Base-by-base conservation (phyloP, 1,140 invertebrate species). In the Drosophila nannoptera region DNA sequence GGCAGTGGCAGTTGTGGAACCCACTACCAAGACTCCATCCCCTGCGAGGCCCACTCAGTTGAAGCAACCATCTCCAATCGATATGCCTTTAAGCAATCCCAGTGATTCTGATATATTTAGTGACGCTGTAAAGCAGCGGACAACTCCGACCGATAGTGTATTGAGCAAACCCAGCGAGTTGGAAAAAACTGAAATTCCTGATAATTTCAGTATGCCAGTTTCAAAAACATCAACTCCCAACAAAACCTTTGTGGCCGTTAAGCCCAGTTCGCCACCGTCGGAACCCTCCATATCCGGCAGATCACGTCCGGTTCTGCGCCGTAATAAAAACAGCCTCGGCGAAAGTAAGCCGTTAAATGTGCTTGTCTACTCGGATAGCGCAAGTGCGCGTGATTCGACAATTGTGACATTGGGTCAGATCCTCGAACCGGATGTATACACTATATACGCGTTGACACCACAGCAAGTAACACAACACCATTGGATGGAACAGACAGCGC, bases 351-450 rank as follows among this genome's bases (percentile, higher is more conserved):
- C 96, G 14, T 94, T 95, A 4, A 96, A 96, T 90, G 92, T 97
- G 65, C 90, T 97, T 29, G 93, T 97, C 35, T 96, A 95, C 90
- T 94, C 94, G 12, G 95, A 97, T 77, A 95, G 94, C 83, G 75
- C 92, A 45, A 91, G 92, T 22, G 93, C 93, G 22, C 93, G 93
- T 72, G 93, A 95, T 46, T 94, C 93, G 86, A 92, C 96, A 16
- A 93, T 93, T 81, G 89, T 90, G 22, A 92, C 94, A 4, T 87
- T 97, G 7, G 90, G 91, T 16, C 91, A 92, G 70, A 93, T 94
- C 46, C 86, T 97, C 12, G 93, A 94, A 87, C 92, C 90, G 75
- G 92, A 96, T 73, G 95, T 95, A 68, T 97, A 97, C 80, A 93
- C 92, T 4, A 91, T 97, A 35, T 96, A 96, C 77, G 91, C 93